phyloP scores from a whole-genome alignment of 2,797 vertebrate species.

The Platyrinchus mystaceus region DNA sequence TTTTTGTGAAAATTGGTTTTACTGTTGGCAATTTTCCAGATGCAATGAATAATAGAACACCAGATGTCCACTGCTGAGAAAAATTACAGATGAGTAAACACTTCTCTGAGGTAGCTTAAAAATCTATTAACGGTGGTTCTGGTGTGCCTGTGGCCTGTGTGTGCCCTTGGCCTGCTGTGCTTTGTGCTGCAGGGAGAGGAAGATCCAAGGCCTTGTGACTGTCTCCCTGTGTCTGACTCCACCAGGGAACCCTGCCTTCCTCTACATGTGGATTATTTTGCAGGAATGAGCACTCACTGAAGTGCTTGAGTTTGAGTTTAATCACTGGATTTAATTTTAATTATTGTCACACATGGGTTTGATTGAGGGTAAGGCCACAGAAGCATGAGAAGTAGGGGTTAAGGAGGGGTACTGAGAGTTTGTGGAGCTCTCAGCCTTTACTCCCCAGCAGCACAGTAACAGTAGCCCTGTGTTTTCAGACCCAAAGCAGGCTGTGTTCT shows the following conservation, averaged over 20 bases:
- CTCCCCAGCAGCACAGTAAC: not conserved
- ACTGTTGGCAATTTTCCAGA: constrained; percentile 44
- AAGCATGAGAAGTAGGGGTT: not conserved
- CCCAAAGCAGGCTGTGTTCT: not conserved
- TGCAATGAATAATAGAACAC: constrained; percentile 45
- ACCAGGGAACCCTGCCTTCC: not conserved
- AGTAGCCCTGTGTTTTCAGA: not conserved
- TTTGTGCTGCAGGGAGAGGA: not conserved
- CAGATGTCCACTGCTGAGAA: constrained; percentile 44
- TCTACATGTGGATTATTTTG: not conserved
- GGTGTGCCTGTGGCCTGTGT: not conserved
- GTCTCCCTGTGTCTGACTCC: not conserved
- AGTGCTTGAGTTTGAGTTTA: not conserved
- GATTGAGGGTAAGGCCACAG: not conserved
- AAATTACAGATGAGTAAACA: constrained; percentile 50
- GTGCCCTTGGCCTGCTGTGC: not conserved
- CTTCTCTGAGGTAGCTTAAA: constrained; percentile 30
- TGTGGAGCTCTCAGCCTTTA: not conserved
- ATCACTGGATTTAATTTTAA: not conserved
- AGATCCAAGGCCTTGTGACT: not conserved
- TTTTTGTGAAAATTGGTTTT: constrained; percentile 28
- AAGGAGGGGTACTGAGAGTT: not conserved
- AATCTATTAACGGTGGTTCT: not conserved
- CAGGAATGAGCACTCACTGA: not conserved
- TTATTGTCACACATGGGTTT: not conserved